Evolutionary conservation across 2,888 invertebrate genomes (phyloP), one percentile per base, ranked within the genome.

Genomic region (Ornithoptera priamus): DNA sequence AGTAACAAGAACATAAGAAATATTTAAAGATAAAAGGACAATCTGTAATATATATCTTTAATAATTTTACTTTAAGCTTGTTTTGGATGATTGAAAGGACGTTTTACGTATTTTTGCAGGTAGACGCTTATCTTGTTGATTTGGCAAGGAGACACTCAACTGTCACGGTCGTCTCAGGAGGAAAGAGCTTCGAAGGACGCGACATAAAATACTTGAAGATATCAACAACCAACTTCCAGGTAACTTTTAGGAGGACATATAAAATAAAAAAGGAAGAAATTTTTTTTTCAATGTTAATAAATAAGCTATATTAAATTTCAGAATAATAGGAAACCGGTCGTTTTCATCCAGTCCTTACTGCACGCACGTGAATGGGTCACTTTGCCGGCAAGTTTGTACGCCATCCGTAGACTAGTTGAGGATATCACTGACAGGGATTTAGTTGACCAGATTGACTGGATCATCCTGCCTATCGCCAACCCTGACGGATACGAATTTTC

Each of bases 311-410:
- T 36, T 60, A 46, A 42, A n/a, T 70, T 70, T 57, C 57, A 70
- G 72, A 88, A 91, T 59, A 56, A 65, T 0, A 82, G 78, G 20
- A 94, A 94, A 68, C 95, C 95, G 0, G 86, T 93, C 1, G 92
- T 95, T 75, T 85, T 95, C 72, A 89, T 95, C 30, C 95, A 95
- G 72, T 94, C 91, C 62, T 94, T 93, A 1, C 94, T 95, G 65
- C 95, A 95, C 77, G 93, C 94, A 0, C 93, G 96, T 64, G 96
- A 96, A 85, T 96, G 96, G 96, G 94, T 95, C 70, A 93, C 96
- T 0, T 94, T 95, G 0, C 93, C 95, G 1, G 90, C 94, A 0
- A 94, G 94, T 0, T 87, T 95, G 0, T 96, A 94, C 81, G 90
- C 94, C 68, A 94, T 96, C 71, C 90, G 94, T 72, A 94, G 95